Evolutionary conservation across 2,113 vertebrate species (phyloP).

Genomic region (Sprattus sprattus): DNA sequence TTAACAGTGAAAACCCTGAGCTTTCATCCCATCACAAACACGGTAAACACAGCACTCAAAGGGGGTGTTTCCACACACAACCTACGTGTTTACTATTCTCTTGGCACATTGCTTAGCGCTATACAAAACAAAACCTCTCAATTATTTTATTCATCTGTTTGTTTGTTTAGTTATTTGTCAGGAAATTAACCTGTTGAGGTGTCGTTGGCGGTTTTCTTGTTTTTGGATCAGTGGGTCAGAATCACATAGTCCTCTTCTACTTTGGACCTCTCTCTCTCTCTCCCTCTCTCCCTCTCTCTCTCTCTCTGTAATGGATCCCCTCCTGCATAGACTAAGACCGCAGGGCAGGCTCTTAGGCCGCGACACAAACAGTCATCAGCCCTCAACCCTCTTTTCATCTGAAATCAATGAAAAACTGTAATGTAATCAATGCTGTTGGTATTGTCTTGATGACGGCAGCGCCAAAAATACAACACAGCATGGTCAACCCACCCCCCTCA

Average conservation of each 20-base stretch:
- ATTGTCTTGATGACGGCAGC: constrained; percentile 43
- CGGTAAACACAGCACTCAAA: background rate
- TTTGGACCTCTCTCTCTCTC: background rate
- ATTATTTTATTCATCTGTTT: background rate
- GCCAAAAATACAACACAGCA: constrained; percentile 50
- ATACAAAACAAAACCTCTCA: background rate
- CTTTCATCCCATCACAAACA: background rate
- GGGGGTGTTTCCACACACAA: background rate
- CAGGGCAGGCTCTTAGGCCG: constrained; percentile 35
- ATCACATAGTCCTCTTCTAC: background rate
- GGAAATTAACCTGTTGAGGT: background rate
- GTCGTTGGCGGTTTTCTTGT: background rate
- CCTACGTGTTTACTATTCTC: background rate
- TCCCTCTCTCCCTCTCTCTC: background rate
- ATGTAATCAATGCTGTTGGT: constrained; percentile 53
- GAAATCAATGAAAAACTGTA: constrained; percentile 58
- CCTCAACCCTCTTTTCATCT: constrained; percentile 56
- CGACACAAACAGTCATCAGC: constrained; percentile 27
- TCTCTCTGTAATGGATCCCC: background rate
- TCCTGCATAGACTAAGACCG: constrained; percentile 41
- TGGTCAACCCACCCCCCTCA: constrained; percentile 17
- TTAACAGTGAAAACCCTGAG: background rate
- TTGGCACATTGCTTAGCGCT: background rate
- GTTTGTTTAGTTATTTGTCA: background rate
- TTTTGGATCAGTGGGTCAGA: background rate